Evolutionary conservation across 2,113 vertebrate species (phyloP), one percentile per base, ranked within the genome.

Genomic region (Tragelaphus buxtoni): DNA sequence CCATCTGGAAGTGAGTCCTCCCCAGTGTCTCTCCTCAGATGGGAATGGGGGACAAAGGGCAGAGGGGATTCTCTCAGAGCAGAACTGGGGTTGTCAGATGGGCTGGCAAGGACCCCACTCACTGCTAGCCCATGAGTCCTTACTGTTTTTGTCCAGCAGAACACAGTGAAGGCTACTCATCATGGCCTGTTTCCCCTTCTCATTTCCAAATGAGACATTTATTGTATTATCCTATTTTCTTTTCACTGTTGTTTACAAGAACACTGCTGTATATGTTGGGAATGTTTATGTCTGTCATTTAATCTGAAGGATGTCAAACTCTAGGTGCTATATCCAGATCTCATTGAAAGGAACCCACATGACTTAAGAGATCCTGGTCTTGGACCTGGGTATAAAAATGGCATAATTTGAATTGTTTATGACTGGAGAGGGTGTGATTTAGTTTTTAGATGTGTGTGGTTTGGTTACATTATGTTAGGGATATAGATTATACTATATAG

Each of bases 121-220:
- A 7, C 49, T 42, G 61, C 56, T 5, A 26, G 76, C 4, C 7
- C 4, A 3, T 0, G 0, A 4, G 8, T 55, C 35, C 35, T 81
- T 32, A 42, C 20, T 56, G 8, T 63, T 45, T 39, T 76, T 35
- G 7, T 65, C 20, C 39, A 28, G 0, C 0, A 20, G 80, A 45
- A 20, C 26, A 4, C 28, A 42, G 1, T 53, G 3, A 20, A 17
- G 18, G 3, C 72, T 51, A 24, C 39, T 5, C 1, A 24, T 49
- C 53, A 3, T 17, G 1, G 9, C 5, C 3, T 32, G 7, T 45
- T 69, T 65, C 28, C 53, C n/a, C 13, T 51, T 42, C 77, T 77
- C 49, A 69, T 61, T 72, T 86, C 42, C 42, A 69, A 55, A 11
- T 1, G 8, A 49, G 63, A 77, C 55, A 58, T 45, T 49, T 83